Evolutionary conservation across 2,113 vertebrate species (phyloP), one percentile per base, ranked within the genome.

Genomic region (Sorex fumeus): DNA sequence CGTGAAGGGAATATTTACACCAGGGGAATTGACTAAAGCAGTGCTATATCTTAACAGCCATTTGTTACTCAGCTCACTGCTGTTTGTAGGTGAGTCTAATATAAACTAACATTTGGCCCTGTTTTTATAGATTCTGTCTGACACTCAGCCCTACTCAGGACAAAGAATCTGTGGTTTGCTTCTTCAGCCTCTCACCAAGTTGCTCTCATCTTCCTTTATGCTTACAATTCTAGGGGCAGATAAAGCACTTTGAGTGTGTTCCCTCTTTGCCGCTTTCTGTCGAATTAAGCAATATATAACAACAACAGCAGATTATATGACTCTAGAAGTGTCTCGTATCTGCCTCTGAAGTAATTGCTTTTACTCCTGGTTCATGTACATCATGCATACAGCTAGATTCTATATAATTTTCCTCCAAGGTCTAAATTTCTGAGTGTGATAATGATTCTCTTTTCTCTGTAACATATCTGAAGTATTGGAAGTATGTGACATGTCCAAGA

Each of bases 1-100:
- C 30, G 75, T 5, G 19, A 34, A 32, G 27, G 30, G 47, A 78
- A 81, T 94, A 83, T 86, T 93, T 88, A 91, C 60, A 88, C 71
- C 34, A 60, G 16, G 23, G 77, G 86, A 84, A 76, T 53, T 77
- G 81, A 60, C 71, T 93, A 79, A 30, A 89, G 45, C 16, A 80
- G 77, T 27, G 25, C 40, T 86, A 40, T 70, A n/a, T 87, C 67
- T 40, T 71, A 28, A 79, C 25, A 70, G 34, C 23, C 27, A 34
- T 50, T 69, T 79, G 47, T 34, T 87, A 83, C 45, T 64, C 30
- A 81, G 47, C 50, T 12, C 2, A 4, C 1, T 10, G 3, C 34
- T 30, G 10, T 60, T 81, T 64, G 66, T 32, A 13, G n/a, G 25
- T 79, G 66, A 78, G 32, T 86, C 70, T 57, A 62, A 70, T 57